A percentile compares a stretch with the other conserved stretches of the same genome.
phyloP scores from a whole-genome alignment of 1,140 invertebrate species.

The Onthophagus taurus region DNA sequence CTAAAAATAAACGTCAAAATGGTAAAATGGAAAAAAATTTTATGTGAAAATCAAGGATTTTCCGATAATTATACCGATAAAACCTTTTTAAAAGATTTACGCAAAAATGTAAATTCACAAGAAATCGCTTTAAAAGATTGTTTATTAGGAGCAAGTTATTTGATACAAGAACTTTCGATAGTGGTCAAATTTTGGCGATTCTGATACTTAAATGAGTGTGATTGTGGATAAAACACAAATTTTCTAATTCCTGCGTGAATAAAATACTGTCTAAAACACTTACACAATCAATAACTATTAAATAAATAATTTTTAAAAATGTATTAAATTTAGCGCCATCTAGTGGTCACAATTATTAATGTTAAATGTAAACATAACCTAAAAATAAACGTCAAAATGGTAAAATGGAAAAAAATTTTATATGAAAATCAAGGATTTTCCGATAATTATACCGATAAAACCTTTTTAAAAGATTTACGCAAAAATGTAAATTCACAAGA shows the following conservation, averaged over 20 bases:
- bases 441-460: constrained; percentile 83
- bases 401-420: constrained; percentile 73
- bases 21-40: constrained; percentile 83
- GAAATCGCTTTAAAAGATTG: constrained; percentile 58
- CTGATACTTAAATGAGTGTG: too few relatives aligned
- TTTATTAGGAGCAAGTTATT: constrained; percentile 58
- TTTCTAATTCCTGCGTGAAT: too few relatives aligned
- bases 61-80: constrained; percentile 87
- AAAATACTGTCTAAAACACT: too few relatives aligned
- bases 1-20: too few relatives aligned
- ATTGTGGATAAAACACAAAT: too few relatives aligned
- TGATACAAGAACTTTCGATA: constrained; percentile 65
- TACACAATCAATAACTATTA: too few relatives aligned
- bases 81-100: constrained; percentile 73
- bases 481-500: constrained; percentile 74
- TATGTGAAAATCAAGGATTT: constrained; percentile 78
- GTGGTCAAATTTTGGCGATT: too few relatives aligned
- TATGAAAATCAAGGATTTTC: constrained; percentile 79
- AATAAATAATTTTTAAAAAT: not conserved
- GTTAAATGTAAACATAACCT: too few relatives aligned
- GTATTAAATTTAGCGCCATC: too few relatives aligned
- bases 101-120: constrained; percentile 72
- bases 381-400: too few relatives aligned
- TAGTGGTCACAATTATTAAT: too few relatives aligned
- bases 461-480: constrained; percentile 74